Percentiles rank a stretch among this genome's conserved stretches.
Conservation (phyloP, 1,140 invertebrate genomes). For the Drosophila nebulosa region DNA sequence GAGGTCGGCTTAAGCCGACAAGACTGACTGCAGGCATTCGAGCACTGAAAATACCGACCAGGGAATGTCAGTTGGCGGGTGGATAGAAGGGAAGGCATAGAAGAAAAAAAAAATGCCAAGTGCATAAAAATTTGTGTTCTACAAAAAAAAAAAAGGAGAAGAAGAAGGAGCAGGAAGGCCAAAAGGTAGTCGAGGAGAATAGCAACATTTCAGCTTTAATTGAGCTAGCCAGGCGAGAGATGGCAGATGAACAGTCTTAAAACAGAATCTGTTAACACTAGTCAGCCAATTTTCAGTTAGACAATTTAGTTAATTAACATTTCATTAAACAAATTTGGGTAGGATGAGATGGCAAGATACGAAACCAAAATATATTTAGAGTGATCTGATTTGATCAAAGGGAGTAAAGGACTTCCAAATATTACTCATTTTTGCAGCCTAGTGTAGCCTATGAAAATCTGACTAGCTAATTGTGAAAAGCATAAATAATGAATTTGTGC, state of each 20-base stretch:
- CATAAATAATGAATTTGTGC: conserved; percentile 24
- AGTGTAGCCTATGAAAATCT: neutral
- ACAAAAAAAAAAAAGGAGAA: conserved; percentile 24
- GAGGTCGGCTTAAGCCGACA: conserved; percentile 64
- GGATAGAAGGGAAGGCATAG: conserved; percentile 42
- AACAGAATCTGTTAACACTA: conserved; percentile 6
- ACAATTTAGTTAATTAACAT: neutral
- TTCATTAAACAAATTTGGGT: neutral
- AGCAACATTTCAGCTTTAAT: conserved; percentile 62
- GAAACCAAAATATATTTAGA: neutral
- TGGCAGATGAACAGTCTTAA: conserved; percentile 19
- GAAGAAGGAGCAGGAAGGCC: neutral
- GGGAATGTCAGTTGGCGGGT: conserved; percentile 49
- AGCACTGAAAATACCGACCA: conserved; percentile 53
- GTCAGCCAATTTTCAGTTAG: neutral
- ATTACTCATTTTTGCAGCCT: neutral
- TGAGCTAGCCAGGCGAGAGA: conserved; percentile 43
- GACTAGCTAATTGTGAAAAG: conserved; percentile 22
- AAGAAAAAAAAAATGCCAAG: conserved; percentile 55
- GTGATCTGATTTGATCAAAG: too few species aligned
- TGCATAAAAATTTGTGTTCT: conserved; percentile 50
- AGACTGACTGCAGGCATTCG: conserved; percentile 62
- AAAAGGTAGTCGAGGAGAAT: neutral
- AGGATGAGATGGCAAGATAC: neutral
- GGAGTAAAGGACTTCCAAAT: too few species aligned